Evolutionary conservation across 2,888 invertebrate species (phyloP).

Genomic region (Branchipolynoe longqiensis): DNA sequence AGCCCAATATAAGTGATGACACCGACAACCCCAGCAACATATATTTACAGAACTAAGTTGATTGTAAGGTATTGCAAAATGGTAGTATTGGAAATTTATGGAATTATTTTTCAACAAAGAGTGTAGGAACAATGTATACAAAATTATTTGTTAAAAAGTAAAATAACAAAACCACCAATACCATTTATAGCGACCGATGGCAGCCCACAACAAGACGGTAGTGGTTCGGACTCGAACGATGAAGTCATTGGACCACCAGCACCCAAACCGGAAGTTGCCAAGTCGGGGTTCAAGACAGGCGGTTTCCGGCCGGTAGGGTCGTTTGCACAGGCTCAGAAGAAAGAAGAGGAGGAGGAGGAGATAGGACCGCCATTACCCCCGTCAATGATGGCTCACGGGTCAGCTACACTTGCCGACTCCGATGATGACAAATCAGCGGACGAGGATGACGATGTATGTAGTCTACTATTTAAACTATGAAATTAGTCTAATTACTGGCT

Average conservation of each 20-base stretch:
- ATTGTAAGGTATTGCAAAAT: neutral
- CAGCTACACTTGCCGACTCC: slow-evolving; percentile 3
- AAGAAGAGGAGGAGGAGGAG: slow-evolving; percentile 34
- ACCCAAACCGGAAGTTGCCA: slow-evolving; percentile 26
- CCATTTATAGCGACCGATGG: too few relatives aligned
- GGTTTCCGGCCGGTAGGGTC: neutral
- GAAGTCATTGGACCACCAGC: slow-evolving; percentile 62
- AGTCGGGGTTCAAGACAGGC: neutral
- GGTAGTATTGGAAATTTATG: neutral
- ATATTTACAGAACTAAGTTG: neutral
- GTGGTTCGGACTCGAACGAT: slow-evolving; percentile 40
- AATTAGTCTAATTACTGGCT: too few relatives aligned
- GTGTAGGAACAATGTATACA: neutral
- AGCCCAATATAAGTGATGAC: too few relatives aligned
- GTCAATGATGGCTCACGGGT: slow-evolving; percentile 11
- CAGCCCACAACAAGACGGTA: neutral
- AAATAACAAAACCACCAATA: neutral
- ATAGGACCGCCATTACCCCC: slow-evolving; percentile 70
- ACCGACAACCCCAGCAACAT: neutral
- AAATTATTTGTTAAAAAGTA: neutral
- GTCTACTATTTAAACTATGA: neutral
- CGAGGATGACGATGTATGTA: slow-evolving; percentile 67
- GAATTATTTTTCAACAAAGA: neutral
- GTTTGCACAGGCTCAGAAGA: neutral
- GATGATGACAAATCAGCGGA: slow-evolving; percentile 74